Evolutionary conservation across 2,113 vertebrate species (phyloP).

Genomic region (Danionella cerebrum): DNA sequence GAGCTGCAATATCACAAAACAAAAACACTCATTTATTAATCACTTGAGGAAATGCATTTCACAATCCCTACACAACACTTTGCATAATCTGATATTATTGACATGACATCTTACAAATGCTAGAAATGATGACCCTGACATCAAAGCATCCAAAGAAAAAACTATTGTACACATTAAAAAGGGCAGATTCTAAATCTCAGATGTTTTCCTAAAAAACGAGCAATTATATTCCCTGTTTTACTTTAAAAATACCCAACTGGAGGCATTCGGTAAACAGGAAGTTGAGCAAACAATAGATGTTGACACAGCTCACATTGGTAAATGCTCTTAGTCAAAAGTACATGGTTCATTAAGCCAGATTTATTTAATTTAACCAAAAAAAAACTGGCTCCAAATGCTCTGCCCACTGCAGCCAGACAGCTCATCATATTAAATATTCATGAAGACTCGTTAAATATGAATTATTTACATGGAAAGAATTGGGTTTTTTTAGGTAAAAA

Average conservation of each 20-base stretch:
- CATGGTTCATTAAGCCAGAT: too few relatives aligned
- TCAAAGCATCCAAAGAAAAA: too few relatives aligned
- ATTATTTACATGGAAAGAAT: constrained; percentile 41
- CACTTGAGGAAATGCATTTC: neutral
- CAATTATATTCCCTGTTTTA: neutral
- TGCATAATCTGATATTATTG: neutral
- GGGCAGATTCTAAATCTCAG: too few relatives aligned
- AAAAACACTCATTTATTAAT: neutral
- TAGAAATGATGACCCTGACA: neutral
- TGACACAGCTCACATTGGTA: too few relatives aligned
- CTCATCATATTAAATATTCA: constrained; percentile 55
- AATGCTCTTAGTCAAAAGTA: too few relatives aligned
- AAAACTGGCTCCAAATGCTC: neutral
- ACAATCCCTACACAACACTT: neutral
- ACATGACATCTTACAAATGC: neutral
- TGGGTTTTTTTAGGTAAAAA: neutral
- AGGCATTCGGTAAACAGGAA: neutral
- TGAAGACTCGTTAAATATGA: constrained; percentile 49
- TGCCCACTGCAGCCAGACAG: constrained; percentile 10
- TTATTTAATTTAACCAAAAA: too few relatives aligned
- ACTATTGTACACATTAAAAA: too few relatives aligned
- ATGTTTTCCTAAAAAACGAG: too few relatives aligned
- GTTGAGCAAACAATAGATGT: neutral
- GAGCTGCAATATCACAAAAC: constrained; percentile 57
- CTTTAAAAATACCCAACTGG: neutral